Evolutionary conservation across 2,888 invertebrate genomes (phyloP), one percentile per base, ranked within the genome.

Genomic region (Lycaena phlaeas): DNA sequence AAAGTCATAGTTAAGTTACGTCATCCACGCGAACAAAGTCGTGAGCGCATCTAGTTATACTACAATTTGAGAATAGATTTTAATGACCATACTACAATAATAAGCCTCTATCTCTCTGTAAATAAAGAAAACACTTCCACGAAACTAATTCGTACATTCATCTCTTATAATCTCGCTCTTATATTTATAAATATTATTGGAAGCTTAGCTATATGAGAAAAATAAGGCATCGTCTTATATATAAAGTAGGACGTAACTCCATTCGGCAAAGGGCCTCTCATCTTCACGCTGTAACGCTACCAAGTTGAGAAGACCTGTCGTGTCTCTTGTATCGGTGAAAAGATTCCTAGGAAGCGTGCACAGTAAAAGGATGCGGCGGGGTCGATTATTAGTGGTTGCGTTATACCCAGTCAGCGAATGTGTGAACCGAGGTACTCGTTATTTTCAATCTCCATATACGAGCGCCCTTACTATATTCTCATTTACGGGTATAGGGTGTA

Each of bases 381-480:
- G 60, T 77, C 79, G 57, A 62, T 67, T 61, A 64, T 57, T 51
- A 61, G 59, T 77, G 79, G 81, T 62, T 56, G 64, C 54, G 53
- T 57, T 57, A 59, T 62, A 66, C 60, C 64, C 66, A 76, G 72
- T 67, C 71, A 70, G 74, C 71, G 73, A 69, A 76, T 75, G 71
- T 74, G 74, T 71, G 79, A 79, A 78, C 76, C 70, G 68, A 65
- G 70, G 70, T 65, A 68, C 78, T 82, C 82, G 78, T 82, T 82
- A 84, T 82, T 84, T 82, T 81, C 81, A 81, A 84, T 84, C 82
- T 82, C 78, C 79, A 78, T 78, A 78, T 77, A 74, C 74, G 71
- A 73, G 68, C 76, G 64, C 70, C 69, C 75, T 72, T 65, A 64
- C 68, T 75, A 61, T 70, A 44, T 71, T 71, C 72, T 72, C 68